phyloP scores from a whole-genome alignment of 37 sponge, comb jelly and placozoan species.

The Tethya wilhelma region DNA sequence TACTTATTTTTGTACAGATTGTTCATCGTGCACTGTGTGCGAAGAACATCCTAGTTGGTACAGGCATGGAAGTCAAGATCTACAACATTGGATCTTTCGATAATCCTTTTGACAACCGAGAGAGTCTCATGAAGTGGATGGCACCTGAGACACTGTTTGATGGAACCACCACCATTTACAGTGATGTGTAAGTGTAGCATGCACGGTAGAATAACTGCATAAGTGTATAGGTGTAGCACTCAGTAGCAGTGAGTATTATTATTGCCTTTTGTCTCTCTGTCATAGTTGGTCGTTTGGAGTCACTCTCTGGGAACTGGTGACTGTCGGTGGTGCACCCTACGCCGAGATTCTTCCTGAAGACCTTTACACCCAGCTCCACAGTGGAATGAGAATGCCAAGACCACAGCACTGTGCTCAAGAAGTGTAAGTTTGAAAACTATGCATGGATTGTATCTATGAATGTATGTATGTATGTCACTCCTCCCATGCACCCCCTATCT shows the following conservation, averaged over 20 bases:
- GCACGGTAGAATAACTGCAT: not conserved
- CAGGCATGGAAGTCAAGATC: conserved; percentile 70
- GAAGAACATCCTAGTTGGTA: conserved; percentile 74
- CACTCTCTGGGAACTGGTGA: conserved; percentile 79
- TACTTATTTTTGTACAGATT: conserved; percentile 22
- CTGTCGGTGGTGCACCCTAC: conserved; percentile 76
- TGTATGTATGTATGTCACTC: not conserved
- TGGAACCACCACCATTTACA: conserved; percentile 31
- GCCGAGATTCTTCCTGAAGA: conserved; percentile 35
- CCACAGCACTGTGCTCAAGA: conserved; percentile 67
- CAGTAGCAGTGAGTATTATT: not conserved
- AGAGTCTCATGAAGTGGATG: conserved; percentile 56
- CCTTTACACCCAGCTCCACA: conserved; percentile 47
- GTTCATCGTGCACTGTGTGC: conserved; percentile 76
- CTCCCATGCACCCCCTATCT: not conserved
- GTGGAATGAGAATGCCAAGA: conserved; percentile 60
- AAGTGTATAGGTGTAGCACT: not conserved
- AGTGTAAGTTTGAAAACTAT: conserved; percentile 42
- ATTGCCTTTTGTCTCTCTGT: not conserved
- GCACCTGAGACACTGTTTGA: conserved; percentile 71
- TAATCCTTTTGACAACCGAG: conserved; percentile 6
- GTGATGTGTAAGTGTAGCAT: conserved; percentile 74
- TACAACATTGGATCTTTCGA: conserved; percentile 64
- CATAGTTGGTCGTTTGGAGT: conserved; percentile 78
- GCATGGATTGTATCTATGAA: not conserved